A percentile compares a stretch with the other conserved stretches of the same genome.
phyloP scores from a whole-genome alignment of 1,140 invertebrate species.

The Mya arenaria region DNA sequence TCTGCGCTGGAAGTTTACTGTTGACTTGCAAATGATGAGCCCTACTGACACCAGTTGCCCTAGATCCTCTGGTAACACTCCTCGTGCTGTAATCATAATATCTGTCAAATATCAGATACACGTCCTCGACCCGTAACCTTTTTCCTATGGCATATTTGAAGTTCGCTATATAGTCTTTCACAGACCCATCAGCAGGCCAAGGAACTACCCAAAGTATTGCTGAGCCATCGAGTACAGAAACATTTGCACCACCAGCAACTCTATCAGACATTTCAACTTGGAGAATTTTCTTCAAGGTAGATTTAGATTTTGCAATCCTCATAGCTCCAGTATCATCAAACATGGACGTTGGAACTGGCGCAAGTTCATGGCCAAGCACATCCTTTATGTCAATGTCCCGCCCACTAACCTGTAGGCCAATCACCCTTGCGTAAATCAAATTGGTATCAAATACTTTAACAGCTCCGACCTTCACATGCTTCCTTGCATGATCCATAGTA shows the following conservation, averaged over 20 bases:
- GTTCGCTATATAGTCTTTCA: no score
- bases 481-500: neutral
- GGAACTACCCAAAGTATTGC: conserved; percentile 55
- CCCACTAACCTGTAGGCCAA: neutral
- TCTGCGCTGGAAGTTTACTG: neutral
- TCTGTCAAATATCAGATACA: conserved; percentile 46
- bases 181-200: no score
- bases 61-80: conserved; percentile 5
- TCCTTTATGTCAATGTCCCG: neutral
- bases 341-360: neutral
- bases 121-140: no score
- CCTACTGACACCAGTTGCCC: neutral
- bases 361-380: neutral
- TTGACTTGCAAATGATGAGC: neutral
- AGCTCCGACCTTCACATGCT: neutral
- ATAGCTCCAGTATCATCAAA: neutral
- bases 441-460: neutral
- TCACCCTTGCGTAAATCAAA: conserved; percentile 4
- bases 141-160: no score
- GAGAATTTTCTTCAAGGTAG: conserved; percentile 32
- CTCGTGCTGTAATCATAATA: conserved; percentile 52
- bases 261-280: neutral
- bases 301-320: conserved; percentile 17
- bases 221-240: conserved; percentile 52
- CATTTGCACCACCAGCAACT: neutral